Conservation (phyloP, 2,797 vertebrate genomes). For the Eulemur rubriventer region DNA sequence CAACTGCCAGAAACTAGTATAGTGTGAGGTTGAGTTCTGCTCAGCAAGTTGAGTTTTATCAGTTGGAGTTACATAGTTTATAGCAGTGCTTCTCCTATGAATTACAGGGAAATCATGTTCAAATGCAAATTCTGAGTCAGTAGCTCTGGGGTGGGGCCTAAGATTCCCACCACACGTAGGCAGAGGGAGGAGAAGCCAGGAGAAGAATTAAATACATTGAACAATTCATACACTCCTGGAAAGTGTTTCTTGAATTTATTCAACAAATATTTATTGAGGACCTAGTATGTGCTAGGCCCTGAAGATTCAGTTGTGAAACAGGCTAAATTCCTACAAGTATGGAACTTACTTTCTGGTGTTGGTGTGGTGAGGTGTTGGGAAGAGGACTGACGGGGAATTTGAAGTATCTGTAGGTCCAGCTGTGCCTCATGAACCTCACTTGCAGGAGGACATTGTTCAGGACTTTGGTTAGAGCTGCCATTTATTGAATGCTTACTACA, state of each 20-base stretch:
- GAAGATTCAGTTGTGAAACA: not conserved
- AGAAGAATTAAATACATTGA: not conserved
- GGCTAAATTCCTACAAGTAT: not conserved
- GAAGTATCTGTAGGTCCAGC: not conserved
- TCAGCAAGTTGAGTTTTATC: not conserved
- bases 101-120: not conserved
- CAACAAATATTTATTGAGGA: not conserved
- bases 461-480: not conserved
- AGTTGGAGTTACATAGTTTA: not conserved
- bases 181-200: not conserved
- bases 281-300: not conserved
- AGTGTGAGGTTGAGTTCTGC: not conserved
- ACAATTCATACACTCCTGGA: not conserved
- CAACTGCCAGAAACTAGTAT: not conserved
- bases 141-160: not conserved
- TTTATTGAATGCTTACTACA: not conserved
- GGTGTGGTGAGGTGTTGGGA: not conserved
- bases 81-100: not conserved
- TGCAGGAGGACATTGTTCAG: not conserved
- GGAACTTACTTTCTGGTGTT: not conserved
- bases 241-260: not conserved
- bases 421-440: not conserved
- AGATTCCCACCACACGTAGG: not conserved
- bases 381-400: not conserved
- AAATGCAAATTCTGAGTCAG: not conserved